Conservation (phyloP, 2,113 vertebrate species). For the Syngnathus typhle region DNA sequence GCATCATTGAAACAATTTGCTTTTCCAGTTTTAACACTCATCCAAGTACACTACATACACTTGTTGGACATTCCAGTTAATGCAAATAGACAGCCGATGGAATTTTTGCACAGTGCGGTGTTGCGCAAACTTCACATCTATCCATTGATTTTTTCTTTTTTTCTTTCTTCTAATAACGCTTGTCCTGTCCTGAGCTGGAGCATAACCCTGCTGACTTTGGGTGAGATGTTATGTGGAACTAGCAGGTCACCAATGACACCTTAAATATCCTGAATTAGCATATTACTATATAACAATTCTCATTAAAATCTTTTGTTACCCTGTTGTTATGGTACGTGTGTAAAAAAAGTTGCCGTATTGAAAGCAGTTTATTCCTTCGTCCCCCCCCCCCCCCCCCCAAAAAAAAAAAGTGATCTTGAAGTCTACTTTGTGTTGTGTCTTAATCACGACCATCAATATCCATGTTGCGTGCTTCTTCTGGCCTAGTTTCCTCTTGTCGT, state of each 20-base stretch:
- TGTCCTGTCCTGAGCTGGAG: not conserved
- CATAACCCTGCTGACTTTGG: not conserved
- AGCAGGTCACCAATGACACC: no score
- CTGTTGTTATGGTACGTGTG: no score
- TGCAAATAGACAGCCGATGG: not conserved
- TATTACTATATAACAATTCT: no score
- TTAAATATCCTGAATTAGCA: no score
- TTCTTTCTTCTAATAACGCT: not conserved
- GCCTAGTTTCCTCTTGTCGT: not conserved
- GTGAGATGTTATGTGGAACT: not conserved
- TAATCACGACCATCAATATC: not conserved
- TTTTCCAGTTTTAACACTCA: slow-evolving; percentile 2
- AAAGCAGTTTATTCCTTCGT: no score
- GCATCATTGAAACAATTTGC: not conserved
- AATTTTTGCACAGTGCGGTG: not conserved
- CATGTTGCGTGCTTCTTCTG: not conserved
- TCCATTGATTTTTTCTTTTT: not conserved
- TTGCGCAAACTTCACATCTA: not conserved
- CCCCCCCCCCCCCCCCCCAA: no score
- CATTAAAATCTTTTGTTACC: no score
- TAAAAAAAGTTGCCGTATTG: no score
- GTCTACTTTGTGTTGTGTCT: not conserved
- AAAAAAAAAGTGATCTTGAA: not conserved
- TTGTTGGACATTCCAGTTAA: not conserved
- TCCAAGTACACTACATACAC: not conserved